A percentile compares a stretch with the other conserved stretches of the same genome.
These are phyloP conservation scores for Agapetus fuscipes DNA, from an alignment of 2,888 invertebrate genomes.

Conservation along the genomic window DNA sequence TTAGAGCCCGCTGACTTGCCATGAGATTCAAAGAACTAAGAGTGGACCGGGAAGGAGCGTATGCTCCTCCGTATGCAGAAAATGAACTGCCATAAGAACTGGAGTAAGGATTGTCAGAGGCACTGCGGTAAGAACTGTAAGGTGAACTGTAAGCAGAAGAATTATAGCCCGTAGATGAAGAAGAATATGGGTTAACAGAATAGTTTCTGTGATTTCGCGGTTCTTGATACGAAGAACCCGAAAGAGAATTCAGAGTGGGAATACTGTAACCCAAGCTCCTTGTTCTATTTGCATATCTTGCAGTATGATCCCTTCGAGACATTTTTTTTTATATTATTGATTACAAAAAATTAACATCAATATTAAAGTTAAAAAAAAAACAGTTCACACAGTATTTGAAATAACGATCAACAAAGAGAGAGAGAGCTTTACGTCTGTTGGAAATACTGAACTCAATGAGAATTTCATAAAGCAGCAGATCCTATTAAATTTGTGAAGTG, in stretches of 20 bases:
- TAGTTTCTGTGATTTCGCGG: conserved; percentile 1
- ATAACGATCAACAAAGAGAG: background rate
- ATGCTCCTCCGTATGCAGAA: conserved; percentile 59
- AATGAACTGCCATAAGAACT: conserved; percentile 53
- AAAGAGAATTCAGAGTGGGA: background rate
- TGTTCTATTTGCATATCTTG: conserved; percentile 23
- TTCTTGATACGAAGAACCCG: background rate
- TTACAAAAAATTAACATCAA: conserved; percentile 1
- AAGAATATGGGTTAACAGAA: conserved; percentile 6
- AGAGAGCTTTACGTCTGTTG: no score
- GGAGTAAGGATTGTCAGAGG: conserved; percentile 28
- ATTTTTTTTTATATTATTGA: conserved; percentile 1
- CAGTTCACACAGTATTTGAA: background rate
- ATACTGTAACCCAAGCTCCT: conserved; percentile 28
- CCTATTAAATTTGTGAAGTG: conserved; percentile 1
- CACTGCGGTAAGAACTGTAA: conserved; percentile 1
- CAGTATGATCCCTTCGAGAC: conserved; percentile 5
- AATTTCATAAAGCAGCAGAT: conserved; percentile 1
- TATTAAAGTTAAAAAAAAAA: conserved; percentile 1
- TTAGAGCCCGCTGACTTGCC: conserved; percentile 26
- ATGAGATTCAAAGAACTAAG: conserved; percentile 49
- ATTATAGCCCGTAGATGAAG: conserved; percentile 3
- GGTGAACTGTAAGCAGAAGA: conserved; percentile 2
- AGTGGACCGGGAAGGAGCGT: conserved; percentile 48
- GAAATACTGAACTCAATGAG: conserved; percentile 1